Evolutionary conservation across 2,888 invertebrate genomes (phyloP), one percentile per base, ranked within the genome.

Genomic region (Luffia ferchaultella): DNA sequence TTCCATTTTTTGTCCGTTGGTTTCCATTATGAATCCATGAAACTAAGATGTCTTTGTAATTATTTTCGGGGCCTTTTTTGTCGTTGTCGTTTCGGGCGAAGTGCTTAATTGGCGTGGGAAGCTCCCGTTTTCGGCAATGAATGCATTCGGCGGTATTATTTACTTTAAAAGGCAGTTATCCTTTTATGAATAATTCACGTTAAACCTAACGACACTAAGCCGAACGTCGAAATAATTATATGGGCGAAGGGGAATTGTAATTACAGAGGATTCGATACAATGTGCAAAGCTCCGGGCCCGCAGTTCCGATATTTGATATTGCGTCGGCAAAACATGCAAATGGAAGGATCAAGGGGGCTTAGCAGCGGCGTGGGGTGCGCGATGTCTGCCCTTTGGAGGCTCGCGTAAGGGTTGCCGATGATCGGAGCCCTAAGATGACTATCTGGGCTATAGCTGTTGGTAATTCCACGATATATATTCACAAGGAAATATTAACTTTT

Each of bases 301-400:
- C 54, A 57, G 58, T 56, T 52, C 56, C 63, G 69, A 67, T 75
- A 76, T 76, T 76, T 74, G 72, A 70, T 73, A 73, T 67, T 63
- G 63, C 58, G 55, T 52, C 55, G 59, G 65, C 67, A 73, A 76
- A 75, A 77, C 70, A 77, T 77, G 76, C 67, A 76, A 78, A 78
- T 78, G 70, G 70, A 70, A 70, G 70, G 74, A 66, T 67, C 61
- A 55, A 12, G 30, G 56, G 48, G 57, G 64, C 63, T 61, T 67
- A 63, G 60, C n/a, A 47, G 47, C 41, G 16, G 48, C 18, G 46
- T 20, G 46, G 30, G 20, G 40, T 16, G 30, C 30, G 30, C 30
- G 30, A 12, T 30, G 30, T 30, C 5, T 30, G 30, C 30, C 30
- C 30, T n/a, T n/a, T n/a, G n/a, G n/a, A n/a, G n/a, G n/a, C n/a